Evolutionary conservation across 2,113 vertebrate genomes (phyloP).

Genomic region (Protobothrops mucrosquamatus): DNA sequence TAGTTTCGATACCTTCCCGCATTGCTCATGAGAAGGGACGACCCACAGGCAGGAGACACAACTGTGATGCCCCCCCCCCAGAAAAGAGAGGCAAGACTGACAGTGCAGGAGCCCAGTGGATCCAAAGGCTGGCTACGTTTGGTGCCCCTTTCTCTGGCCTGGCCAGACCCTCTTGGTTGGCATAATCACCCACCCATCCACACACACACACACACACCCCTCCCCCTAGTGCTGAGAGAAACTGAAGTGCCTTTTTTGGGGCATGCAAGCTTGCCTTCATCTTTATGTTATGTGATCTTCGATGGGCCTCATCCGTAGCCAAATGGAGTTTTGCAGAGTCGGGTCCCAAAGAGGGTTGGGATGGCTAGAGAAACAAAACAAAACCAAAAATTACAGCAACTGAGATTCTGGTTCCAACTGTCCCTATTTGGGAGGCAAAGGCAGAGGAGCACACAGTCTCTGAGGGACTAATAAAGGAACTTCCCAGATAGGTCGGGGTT

Average conservation of each 20-base stretch:
- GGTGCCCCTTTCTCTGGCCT: background rate
- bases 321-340: background rate
- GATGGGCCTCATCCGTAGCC: background rate
- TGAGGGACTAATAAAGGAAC: background rate
- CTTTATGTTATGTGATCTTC: background rate
- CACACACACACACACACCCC: background rate
- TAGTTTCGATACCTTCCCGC: background rate
- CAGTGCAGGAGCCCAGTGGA: background rate
- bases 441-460: background rate
- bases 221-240: background rate
- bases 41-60: background rate
- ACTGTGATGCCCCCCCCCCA: background rate
- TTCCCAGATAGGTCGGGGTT: background rate
- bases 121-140: background rate
- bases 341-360: background rate
- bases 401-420: background rate
- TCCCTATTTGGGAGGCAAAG: background rate
- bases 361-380: background rate
- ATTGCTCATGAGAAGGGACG: background rate
- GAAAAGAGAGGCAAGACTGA: background rate
- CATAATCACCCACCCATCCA: background rate
- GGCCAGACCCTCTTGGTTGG: background rate
- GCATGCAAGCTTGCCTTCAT: background rate
- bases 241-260: slow-evolving; percentile 1
- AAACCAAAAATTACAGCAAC: background rate